Evolutionary conservation across 2,113 vertebrate species (phyloP).

Genomic region (Cairina moschata): DNA sequence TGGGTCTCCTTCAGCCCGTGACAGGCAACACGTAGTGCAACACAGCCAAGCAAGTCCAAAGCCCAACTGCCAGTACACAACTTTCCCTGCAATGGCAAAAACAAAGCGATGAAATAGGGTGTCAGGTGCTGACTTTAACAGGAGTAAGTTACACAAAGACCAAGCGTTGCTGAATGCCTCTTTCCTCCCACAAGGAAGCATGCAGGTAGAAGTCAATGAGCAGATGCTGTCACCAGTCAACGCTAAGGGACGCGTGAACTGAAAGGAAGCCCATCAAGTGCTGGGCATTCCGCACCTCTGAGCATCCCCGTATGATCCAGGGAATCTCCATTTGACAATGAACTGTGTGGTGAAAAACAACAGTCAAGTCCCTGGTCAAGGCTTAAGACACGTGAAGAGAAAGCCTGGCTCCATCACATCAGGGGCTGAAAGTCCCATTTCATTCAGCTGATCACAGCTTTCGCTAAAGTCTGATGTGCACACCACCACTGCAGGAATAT

Average conservation of each 20-base stretch:
- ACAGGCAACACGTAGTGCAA: rapidly evolving
- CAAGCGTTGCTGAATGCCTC: neutral
- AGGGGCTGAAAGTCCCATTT: neutral
- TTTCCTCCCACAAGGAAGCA: rapidly evolving
- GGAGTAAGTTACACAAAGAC: neutral
- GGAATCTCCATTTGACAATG: neutral
- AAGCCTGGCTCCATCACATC: neutral
- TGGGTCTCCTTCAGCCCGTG: neutral
- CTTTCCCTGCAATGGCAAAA: neutral
- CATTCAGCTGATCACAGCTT: neutral
- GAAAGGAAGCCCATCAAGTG: neutral
- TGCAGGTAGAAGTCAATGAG: neutral
- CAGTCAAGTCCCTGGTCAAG: neutral
- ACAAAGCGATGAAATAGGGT: rapidly evolving
- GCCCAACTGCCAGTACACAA: neutral
- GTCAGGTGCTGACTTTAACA: neutral
- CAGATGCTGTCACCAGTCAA: rapidly evolving
- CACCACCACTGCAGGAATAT: rapidly evolving
- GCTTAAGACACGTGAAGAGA: rapidly evolving
- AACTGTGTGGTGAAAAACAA: neutral
- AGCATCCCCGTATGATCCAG: neutral
- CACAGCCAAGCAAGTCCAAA: neutral
- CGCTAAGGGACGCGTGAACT: neutral
- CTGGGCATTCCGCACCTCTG: neutral
- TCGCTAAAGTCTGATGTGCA: neutral